Percentiles rank a stretch among this genome's conserved stretches.
Conservation (phyloP, 2,113 vertebrate genomes). For the Crotophaga sulcirostris region DNA sequence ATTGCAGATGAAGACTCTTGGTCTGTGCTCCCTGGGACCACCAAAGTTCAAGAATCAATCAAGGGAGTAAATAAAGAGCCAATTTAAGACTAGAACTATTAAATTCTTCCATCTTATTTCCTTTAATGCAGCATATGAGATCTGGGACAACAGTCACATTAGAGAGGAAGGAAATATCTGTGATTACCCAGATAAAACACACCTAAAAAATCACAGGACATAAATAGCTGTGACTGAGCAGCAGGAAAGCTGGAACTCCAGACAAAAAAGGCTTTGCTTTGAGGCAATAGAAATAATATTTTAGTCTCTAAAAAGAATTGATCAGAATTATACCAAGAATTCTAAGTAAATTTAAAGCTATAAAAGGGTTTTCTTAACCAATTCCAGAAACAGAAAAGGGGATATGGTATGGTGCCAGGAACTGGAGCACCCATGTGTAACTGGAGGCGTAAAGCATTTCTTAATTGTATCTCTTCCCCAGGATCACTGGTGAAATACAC, state of each 20-base stretch:
- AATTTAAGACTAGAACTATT: neutral
- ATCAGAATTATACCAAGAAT: neutral
- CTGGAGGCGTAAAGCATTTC: conserved; percentile 1
- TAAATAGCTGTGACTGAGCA: neutral
- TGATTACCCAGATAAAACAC: neutral
- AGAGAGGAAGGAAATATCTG: neutral
- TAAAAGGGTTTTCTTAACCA: neutral
- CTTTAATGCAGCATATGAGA: neutral
- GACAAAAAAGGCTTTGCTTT: neutral
- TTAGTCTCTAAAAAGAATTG: neutral
- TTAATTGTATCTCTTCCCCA: conserved; percentile 3
- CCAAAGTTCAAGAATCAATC: neutral
- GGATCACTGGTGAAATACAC: neutral
- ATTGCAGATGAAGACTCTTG: neutral
- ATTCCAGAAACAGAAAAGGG: neutral
- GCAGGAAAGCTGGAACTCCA: neutral
- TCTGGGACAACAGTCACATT: neutral
- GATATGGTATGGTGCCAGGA: neutral
- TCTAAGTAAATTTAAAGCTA: neutral
- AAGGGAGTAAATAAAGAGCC: neutral
- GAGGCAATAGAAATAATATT: neutral
- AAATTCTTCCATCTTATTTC: neutral
- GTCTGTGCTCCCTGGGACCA: neutral
- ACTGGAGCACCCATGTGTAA: neutral
- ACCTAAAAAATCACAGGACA: neutral